These are phyloP conservation scores for Ormyrus rosae DNA, from an alignment of 2,888 invertebrate species.

Conservation along the genomic window DNA sequence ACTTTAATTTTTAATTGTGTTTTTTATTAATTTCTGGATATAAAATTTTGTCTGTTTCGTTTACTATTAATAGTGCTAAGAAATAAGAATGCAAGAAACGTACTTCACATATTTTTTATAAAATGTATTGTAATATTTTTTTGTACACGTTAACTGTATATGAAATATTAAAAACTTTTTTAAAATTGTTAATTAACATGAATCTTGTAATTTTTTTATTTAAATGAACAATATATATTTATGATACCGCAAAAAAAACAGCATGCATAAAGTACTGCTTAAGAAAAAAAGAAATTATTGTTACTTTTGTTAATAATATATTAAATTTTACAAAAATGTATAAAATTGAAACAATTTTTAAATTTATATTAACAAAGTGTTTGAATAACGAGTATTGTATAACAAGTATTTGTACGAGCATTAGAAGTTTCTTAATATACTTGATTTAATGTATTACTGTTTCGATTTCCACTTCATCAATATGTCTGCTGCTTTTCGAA, in stretches of 20 bases:
- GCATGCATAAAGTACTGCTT: no score
- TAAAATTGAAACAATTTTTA: neutral
- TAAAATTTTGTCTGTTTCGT: no score
- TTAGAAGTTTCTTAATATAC: neutral
- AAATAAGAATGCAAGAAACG: no score
- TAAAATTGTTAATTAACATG: no score
- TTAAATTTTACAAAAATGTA: constrained; percentile 8
- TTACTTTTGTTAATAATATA: neutral
- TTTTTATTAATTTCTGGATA: no score
- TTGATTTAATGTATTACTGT: constrained; percentile 15
- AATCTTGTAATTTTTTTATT: no score
- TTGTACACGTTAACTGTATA: neutral
- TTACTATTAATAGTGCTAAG: no score
- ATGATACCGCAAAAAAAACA: no score
- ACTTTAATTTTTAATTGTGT: no score
- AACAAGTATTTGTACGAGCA: constrained; percentile 26
- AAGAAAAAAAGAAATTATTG: no score
- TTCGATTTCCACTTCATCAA: constrained; percentile 73
- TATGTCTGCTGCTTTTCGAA: constrained; percentile 70
- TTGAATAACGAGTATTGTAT: neutral
- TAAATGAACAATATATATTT: no score
- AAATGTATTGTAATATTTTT: neutral
- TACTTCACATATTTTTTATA: no score
- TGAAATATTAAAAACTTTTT: neutral
- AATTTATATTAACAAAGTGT: neutral